Percentiles rank a stretch among this genome's conserved stretches.
Evolutionary conservation across 1,140 invertebrate genomes (phyloP).

Genomic region (Pogonomyrmex californicus): DNA sequence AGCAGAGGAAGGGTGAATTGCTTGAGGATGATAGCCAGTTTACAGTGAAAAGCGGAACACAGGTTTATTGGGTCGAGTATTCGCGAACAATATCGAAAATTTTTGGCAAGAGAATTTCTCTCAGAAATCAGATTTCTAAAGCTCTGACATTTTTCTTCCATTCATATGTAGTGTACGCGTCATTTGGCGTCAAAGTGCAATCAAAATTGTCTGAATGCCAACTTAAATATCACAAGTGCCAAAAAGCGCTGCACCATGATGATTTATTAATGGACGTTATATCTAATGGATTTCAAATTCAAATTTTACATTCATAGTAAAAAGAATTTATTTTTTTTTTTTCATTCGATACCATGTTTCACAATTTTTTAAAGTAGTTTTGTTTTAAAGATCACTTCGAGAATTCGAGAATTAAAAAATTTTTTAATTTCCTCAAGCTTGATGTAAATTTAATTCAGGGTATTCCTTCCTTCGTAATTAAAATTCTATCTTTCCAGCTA

Average conservation of each 20-base stretch:
- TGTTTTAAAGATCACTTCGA: not conserved
- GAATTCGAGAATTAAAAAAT: not conserved
- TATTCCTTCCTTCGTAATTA: conserved; percentile 5
- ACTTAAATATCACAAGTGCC: not conserved
- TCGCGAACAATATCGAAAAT: conserved; percentile 4
- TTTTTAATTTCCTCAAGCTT: not conserved
- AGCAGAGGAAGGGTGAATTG: not conserved
- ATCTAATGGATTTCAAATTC: not conserved
- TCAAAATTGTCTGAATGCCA: not conserved
- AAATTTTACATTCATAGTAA: not conserved
- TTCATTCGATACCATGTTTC: not conserved
- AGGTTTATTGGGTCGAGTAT: conserved; percentile 37
- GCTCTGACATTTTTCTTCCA: not conserved
- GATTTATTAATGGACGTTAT: not conserved
- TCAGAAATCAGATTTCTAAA: not conserved
- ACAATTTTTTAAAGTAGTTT: not conserved
- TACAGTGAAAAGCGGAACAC: conserved; percentile 21
- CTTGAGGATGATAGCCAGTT: not conserved
- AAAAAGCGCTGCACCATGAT: not conserved
- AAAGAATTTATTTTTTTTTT: not conserved
- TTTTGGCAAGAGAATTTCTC: conserved; percentile 14
- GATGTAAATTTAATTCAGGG: not conserved
- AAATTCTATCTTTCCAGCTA: not conserved
- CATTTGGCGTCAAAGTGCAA: not conserved
- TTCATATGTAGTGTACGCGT: not conserved